Conservation (phyloP, 2,888 invertebrate species). For the Bellardia bayeri region DNA sequence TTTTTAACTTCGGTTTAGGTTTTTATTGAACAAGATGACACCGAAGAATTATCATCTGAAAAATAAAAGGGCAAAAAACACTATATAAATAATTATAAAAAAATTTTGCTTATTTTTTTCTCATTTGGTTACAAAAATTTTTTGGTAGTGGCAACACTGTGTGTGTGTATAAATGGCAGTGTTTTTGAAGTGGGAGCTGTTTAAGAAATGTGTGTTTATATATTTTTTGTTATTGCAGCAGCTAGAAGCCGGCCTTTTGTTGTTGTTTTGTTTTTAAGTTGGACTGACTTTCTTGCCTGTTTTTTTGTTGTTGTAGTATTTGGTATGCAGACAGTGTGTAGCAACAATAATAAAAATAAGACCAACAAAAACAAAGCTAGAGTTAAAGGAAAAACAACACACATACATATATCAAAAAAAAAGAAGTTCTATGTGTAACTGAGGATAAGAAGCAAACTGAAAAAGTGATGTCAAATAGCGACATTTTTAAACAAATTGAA, state of each 20-base stretch:
- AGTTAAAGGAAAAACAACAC: constrained; percentile 16
- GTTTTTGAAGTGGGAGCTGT: constrained; percentile 46
- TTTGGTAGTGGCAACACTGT: too few species aligned
- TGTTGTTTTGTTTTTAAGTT: background rate
- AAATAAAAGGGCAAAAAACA: too few species aligned
- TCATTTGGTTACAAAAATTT: too few species aligned
- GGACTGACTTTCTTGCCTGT: constrained; percentile 8
- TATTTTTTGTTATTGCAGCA: background rate
- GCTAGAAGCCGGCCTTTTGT: constrained; percentile 56
- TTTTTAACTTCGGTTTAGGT: too few species aligned
- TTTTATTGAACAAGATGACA: too few species aligned
- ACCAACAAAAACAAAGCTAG: constrained; percentile 26
- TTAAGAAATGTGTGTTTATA: constrained; percentile 29
- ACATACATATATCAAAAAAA: constrained; percentile 38
- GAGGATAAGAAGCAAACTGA: background rate
- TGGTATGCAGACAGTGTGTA: constrained; percentile 71
- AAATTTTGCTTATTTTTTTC: too few species aligned
- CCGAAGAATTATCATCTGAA: too few species aligned
- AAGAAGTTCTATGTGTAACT: constrained; percentile 51
- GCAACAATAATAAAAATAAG: constrained; percentile 41
- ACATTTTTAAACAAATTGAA: too few species aligned
- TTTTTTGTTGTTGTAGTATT: constrained; percentile 23
- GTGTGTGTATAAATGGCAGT: constrained; percentile 28
- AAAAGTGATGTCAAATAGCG: constrained; percentile 19
- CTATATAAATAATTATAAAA: too few species aligned